phyloP scores from a whole-genome alignment of 2,888 invertebrate species.

The Blastobasis adustella region DNA sequence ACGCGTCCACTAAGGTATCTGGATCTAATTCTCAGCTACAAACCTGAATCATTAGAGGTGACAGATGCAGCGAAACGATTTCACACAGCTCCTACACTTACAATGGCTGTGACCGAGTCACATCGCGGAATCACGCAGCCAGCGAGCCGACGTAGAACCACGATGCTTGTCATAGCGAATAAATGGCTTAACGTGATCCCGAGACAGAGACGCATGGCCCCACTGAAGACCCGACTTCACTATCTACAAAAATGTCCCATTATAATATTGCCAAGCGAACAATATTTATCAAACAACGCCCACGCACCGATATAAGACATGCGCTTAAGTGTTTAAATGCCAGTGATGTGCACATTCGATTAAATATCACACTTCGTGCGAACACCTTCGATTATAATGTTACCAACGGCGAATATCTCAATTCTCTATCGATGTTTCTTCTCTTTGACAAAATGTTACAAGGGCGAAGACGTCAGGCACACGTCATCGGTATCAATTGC shows the following conservation, averaged over 20 bases:
- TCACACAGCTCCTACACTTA: slow-evolving; percentile 24
- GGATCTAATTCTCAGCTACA: slow-evolving; percentile 18
- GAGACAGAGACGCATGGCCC: slow-evolving; percentile 47
- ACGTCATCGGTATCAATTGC: slow-evolving; percentile 49
- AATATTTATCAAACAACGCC: slow-evolving; percentile 33
- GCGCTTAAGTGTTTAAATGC: slow-evolving; percentile 25
- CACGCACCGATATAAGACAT: slow-evolving; percentile 13
- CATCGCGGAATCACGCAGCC: slow-evolving; percentile 5
- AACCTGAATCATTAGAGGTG: slow-evolving; percentile 28
- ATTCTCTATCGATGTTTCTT: slow-evolving; percentile 13
- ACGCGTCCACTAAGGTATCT: slow-evolving; percentile 16
- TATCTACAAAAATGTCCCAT: slow-evolving; percentile 40
- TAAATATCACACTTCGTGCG: slow-evolving; percentile 19
- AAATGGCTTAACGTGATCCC: slow-evolving; percentile 51
- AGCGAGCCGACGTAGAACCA: slow-evolving; percentile 34
- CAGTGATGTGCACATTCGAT: slow-evolving; percentile 15
- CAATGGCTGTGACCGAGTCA: slow-evolving; percentile 29
- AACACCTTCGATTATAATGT: slow-evolving; percentile 18
- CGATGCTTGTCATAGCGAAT: slow-evolving; percentile 53
- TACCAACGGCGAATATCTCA: slow-evolving; percentile 4
- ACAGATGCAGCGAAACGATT: slow-evolving; percentile 37
- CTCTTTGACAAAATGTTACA: slow-evolving; percentile 33
- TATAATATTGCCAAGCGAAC: slow-evolving; percentile 30
- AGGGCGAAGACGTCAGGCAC: slow-evolving; percentile 39
- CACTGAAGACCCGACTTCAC: slow-evolving; percentile 31